Percentiles rank a stretch among this genome's conserved stretches.
Evolutionary conservation across 2,797 vertebrate genomes (phyloP).

Genomic region (Diplodus sargus): DNA sequence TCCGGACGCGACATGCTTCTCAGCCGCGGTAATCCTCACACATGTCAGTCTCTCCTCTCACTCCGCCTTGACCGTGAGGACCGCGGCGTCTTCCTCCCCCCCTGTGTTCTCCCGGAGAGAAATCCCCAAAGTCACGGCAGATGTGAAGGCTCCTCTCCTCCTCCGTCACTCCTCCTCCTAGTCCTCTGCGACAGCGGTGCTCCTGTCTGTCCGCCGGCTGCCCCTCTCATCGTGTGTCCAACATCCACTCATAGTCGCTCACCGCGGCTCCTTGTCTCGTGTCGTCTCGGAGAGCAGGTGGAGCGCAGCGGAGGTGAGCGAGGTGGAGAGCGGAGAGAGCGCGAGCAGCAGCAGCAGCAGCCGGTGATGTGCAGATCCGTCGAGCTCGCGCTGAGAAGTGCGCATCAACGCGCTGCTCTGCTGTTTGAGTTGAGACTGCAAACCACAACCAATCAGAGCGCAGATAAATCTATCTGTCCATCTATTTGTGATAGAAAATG

Average conservation of each 20-base stretch:
- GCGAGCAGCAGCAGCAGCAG: constrained; percentile 31
- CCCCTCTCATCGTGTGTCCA: constrained; percentile 50
- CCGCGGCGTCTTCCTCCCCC: constrained; percentile 9
- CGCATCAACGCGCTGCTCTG: constrained; percentile 7
- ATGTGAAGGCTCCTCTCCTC: constrained; percentile 41
- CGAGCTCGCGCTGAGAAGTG: constrained; percentile 43
- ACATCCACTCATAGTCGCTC: constrained; percentile 9
- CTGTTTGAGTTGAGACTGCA: constrained; percentile 17
- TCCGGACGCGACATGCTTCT: constrained; percentile 16
- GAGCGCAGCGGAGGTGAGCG: constrained; percentile 27
- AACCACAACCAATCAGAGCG: constrained; percentile 31
- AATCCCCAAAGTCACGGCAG: constrained; percentile 62
- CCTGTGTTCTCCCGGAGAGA: constrained; percentile 27
- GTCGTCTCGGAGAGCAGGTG: background rate
- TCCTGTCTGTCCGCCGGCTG: constrained; percentile 34
- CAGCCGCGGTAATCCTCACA: constrained; percentile 46
- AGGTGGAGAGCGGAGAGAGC: constrained; percentile 7
- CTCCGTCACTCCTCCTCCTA: constrained; percentile 6
- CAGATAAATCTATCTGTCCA: background rate
- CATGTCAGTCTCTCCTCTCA: constrained; percentile 31
- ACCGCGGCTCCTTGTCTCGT: background rate
- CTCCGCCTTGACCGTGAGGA: no score
- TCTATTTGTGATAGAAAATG: no score
- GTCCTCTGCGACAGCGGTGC: constrained; percentile 64
- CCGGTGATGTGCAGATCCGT: constrained; percentile 24